A percentile compares a stretch with the other conserved stretches of the same genome.
Conservation (phyloP, 2,797 vertebrate species). For the Poeciliopsis gracilis region DNA sequence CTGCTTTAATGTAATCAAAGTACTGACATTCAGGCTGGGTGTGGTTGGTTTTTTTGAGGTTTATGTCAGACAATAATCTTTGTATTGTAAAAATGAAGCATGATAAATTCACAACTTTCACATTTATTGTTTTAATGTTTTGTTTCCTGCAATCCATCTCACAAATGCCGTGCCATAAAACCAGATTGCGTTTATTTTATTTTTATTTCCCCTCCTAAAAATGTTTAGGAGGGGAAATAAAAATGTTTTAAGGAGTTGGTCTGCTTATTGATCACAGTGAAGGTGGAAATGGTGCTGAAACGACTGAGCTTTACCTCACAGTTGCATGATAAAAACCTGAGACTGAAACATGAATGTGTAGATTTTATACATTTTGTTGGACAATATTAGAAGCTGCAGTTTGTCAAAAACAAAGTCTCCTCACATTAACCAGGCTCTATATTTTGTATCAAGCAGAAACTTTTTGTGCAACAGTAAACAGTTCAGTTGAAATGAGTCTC, state of each 20-base stretch:
- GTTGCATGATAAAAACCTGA: background rate
- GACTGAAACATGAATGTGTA: background rate
- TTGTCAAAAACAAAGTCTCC: background rate
- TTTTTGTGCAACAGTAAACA: background rate
- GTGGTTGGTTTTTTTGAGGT: background rate
- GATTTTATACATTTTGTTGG: background rate
- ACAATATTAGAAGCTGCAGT: constrained; percentile 1
- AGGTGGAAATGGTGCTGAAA: background rate
- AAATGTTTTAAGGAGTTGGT: background rate
- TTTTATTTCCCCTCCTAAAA: background rate
- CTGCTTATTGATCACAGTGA: background rate
- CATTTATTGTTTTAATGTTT: background rate
- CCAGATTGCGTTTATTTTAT: background rate
- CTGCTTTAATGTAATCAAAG: background rate
- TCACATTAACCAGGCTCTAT: constrained; percentile 1
- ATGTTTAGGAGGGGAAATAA: too few relatives aligned
- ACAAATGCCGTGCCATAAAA: background rate
- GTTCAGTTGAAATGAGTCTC: background rate
- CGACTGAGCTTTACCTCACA: background rate
- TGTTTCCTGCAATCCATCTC: background rate
- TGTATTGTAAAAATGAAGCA: background rate
- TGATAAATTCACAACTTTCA: background rate
- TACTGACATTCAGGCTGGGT: background rate
- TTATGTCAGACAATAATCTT: background rate
- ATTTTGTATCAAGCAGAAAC: constrained; percentile 6